A percentile compares a stretch with the other conserved stretches of the same genome.
Conservation (phyloP, 1,140 invertebrate genomes). For the Sesamia nonagrioides region DNA sequence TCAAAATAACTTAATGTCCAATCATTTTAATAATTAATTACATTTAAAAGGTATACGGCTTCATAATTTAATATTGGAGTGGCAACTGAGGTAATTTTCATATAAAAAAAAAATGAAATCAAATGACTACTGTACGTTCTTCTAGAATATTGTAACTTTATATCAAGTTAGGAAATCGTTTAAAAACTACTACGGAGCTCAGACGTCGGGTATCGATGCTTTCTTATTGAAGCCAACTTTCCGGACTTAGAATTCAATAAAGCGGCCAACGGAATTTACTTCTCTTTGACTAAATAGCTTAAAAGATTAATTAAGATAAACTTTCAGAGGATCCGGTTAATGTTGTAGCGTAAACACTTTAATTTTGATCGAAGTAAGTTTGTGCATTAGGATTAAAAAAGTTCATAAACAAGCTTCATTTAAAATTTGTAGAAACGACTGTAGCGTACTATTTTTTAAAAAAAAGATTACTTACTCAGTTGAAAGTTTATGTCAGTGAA, state of each 20-base stretch:
- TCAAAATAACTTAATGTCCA: no score
- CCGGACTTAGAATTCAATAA: conserved; percentile 78
- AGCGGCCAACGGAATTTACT: conserved; percentile 78
- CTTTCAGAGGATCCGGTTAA: conserved; percentile 70
- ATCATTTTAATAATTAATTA: no score
- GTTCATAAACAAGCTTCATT: conserved; percentile 42
- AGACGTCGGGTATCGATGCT: conserved; percentile 74
- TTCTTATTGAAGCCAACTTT: conserved; percentile 80
- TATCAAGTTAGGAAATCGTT: conserved; percentile 74
- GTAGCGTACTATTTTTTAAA: conserved; percentile 14
- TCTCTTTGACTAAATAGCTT: conserved; percentile 83
- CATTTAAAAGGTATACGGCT: no score
- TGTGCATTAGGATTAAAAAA: conserved; percentile 53
- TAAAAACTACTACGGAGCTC: conserved; percentile 64
- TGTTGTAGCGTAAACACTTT: conserved; percentile 66
- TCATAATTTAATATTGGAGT: not conserved
- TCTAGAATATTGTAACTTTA: conserved; percentile 71
- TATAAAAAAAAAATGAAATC: conserved; percentile 37
- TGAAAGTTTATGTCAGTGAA: not conserved
- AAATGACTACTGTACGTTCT: conserved; percentile 56
- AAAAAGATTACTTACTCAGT: conserved; percentile 2
- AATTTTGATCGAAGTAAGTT: conserved; percentile 60
- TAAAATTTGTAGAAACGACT: conserved; percentile 10
- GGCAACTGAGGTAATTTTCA: not conserved
- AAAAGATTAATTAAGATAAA: conserved; percentile 82